These are phyloP conservation scores for Chloropsis hardwickii DNA, from an alignment of 2,113 vertebrate species.

Conservation along the genomic window DNA sequence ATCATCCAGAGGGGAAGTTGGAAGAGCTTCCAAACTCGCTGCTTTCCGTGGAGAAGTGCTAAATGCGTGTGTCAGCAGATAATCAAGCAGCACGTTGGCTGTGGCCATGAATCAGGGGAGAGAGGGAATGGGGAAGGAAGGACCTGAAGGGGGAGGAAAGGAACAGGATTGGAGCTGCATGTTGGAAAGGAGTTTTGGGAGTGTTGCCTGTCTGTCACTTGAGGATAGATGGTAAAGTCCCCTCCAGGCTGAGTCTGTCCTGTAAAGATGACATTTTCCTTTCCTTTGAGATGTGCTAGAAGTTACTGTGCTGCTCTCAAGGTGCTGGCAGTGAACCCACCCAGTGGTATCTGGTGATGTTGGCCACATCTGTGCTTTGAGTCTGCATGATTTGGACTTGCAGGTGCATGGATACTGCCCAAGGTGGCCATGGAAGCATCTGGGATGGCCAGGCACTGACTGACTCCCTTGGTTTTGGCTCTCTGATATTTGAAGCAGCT, in stretches of 20 bases:
- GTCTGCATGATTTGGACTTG: background rate
- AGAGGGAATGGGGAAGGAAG: background rate
- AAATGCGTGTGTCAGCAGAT: background rate
- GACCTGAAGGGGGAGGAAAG: background rate
- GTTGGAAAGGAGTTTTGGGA: background rate
- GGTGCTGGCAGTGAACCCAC: background rate
- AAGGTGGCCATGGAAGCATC: background rate
- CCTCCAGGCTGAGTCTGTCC: background rate
- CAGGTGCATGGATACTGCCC: background rate
- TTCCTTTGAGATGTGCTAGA: background rate
- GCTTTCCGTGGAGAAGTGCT: background rate
- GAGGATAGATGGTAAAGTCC: background rate
- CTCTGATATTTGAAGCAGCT: background rate
- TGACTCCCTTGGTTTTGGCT: background rate
- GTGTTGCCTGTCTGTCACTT: fast-evolving
- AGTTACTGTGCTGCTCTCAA: background rate
- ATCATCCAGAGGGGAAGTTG: constrained; percentile 54
- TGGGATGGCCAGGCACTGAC: background rate
- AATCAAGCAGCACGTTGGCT: background rate
- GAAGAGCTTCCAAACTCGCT: background rate
- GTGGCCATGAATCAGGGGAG: background rate
- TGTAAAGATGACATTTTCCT: background rate
- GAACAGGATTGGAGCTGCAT: background rate
- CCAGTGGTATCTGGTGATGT: background rate
- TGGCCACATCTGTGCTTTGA: background rate